A percentile compares a stretch with the other conserved stretches of the same genome.
These are phyloP conservation scores for Sturnus vulgaris DNA, from an alignment of 2,113 vertebrate genomes.

Conservation along the genomic window DNA sequence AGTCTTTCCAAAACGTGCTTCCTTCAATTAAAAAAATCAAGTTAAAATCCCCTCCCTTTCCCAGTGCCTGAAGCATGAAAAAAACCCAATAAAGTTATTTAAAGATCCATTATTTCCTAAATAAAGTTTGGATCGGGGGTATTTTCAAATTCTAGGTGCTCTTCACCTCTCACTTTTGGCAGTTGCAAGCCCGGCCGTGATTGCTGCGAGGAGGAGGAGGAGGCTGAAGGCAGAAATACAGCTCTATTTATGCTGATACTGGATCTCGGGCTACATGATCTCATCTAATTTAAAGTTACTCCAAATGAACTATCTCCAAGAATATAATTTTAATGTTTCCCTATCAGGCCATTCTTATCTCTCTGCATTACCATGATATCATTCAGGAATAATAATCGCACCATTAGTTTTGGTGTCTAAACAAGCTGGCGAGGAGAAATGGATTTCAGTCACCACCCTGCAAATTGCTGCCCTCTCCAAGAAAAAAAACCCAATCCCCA, in stretches of 20 bases:
- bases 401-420: slow-evolving; percentile 40
- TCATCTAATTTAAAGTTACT: slow-evolving; percentile 47
- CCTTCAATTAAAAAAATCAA: neutral
- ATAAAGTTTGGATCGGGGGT: neutral
- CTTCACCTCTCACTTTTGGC: neutral
- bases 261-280: slow-evolving; percentile 30
- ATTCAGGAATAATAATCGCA: slow-evolving; percentile 46
- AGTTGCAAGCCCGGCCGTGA: neutral
- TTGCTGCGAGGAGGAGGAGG: neutral
- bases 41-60: neutral
- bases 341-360: slow-evolving; percentile 36
- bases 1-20: neutral
- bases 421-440: neutral
- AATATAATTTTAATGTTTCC: slow-evolving; percentile 35
- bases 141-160: neutral
- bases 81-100: neutral
- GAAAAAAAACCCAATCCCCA: rapidly evolving
- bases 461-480: neutral
- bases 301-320: slow-evolving; percentile 44
- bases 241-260: neutral
- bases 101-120: neutral
- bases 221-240: slow-evolving; percentile 10
- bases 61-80: neutral
- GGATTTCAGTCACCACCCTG: neutral
- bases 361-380: slow-evolving; percentile 7